Conservation (phyloP, 2,113 vertebrate species). For the Parotia lawesii region DNA sequence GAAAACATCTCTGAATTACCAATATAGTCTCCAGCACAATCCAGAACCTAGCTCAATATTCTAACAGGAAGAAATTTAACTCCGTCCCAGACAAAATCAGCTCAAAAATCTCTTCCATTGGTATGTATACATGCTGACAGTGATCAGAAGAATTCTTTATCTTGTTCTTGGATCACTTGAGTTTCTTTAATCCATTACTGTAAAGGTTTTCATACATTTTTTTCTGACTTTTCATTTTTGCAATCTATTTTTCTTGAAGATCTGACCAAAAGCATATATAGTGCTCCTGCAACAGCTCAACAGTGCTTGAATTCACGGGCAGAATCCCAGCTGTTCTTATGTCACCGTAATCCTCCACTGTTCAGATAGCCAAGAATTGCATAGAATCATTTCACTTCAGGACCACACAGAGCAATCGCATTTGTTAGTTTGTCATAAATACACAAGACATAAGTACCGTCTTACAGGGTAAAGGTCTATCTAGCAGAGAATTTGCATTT, state of each 20-base stretch:
- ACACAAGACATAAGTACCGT: background rate
- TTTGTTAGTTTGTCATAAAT: background rate
- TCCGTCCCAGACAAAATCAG: background rate
- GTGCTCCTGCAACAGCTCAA: background rate
- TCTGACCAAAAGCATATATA: background rate
- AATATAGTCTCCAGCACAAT: background rate
- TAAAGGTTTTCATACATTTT: background rate
- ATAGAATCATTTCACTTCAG: background rate
- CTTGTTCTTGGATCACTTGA: background rate
- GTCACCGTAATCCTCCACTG: background rate
- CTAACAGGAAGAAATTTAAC: background rate
- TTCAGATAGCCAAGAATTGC: background rate
- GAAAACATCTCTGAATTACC: background rate
- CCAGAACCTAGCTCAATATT: background rate
- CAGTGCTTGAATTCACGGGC: background rate
- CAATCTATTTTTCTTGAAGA: background rate
- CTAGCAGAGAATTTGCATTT: background rate
- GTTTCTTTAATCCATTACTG: background rate
- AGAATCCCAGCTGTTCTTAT: background rate
- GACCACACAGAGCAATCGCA: background rate
- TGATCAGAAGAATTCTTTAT: background rate
- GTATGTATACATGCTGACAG: background rate
- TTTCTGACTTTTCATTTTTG: background rate
- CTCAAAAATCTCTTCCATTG: background rate
- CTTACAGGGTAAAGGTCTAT: background rate